Percentiles rank a stretch among this genome's conserved stretches.
Evolutionary conservation across 2,797 vertebrate genomes (phyloP).

Genomic region (Taenioides sp.): DNA sequence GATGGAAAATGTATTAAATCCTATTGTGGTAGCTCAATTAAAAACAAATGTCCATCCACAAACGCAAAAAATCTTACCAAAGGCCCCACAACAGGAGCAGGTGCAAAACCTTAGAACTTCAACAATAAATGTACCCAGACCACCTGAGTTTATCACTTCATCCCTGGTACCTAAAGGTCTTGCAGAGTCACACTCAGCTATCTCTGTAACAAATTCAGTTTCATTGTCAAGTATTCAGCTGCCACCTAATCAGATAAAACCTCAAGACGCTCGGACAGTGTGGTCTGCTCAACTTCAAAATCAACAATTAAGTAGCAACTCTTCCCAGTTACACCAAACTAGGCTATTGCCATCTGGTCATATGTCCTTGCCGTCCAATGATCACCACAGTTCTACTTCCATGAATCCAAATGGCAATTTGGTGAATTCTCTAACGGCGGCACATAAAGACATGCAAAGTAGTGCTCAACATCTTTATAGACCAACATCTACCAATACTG

Average conservation of each 20-base stretch:
- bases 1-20: slow-evolving; percentile 87
- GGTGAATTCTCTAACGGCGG: not conserved
- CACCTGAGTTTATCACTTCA: slow-evolving; percentile 38
- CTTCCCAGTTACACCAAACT: slow-evolving; percentile 59
- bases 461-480: not conserved
- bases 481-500: not conserved
- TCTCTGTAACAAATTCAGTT: not conserved
- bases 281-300: slow-evolving; percentile 68
- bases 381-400: slow-evolving; percentile 12
- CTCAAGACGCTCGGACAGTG: slow-evolving; percentile 70
- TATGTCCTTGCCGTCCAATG: slow-evolving; percentile 21
- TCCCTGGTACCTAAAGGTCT: slow-evolving; percentile 21
- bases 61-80: slow-evolving; percentile 77
- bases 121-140: slow-evolving; percentile 54
- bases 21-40: slow-evolving; percentile 88
- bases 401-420: not conserved
- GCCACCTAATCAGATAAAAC: slow-evolving; percentile 68
- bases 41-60: slow-evolving; percentile 78
- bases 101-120: slow-evolving; percentile 49
- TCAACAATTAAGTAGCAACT: slow-evolving; percentile 43
- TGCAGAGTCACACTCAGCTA: not conserved
- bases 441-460: slow-evolving; percentile 6
- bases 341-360: slow-evolving; percentile 42
- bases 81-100: slow-evolving; percentile 50
- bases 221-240: slow-evolving; percentile 28